A percentile compares a stretch with the other conserved stretches of the same genome.
These are phyloP conservation scores for Petrolisthes cinctipes DNA, from an alignment of 2,888 invertebrate genomes.

Conservation along the genomic window DNA sequence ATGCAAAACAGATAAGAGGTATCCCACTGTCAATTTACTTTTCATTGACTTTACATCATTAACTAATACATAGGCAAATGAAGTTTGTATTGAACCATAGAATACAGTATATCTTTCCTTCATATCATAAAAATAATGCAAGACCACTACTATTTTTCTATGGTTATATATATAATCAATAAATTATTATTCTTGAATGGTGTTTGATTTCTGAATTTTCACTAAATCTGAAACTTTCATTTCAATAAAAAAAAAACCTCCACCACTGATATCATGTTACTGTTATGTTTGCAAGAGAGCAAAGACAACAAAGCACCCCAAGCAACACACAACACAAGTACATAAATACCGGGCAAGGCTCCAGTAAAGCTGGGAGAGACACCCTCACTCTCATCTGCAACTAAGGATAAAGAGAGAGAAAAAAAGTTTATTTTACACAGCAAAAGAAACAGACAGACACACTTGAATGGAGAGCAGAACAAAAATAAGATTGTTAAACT, in stretches of 20 bases:
- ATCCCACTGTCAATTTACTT: too few species aligned
- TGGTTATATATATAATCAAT: too few species aligned
- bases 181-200: too few species aligned
- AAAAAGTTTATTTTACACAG: constrained; percentile 42
- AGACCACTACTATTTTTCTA: too few species aligned
- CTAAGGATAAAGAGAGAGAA: constrained; percentile 45
- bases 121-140: too few species aligned
- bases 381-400: constrained; percentile 56
- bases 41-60: too few species aligned
- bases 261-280: neutral
- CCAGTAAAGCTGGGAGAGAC: constrained; percentile 52
- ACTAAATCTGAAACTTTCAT: neutral
- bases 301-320: constrained; percentile 38
- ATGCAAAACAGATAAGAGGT: too few species aligned
- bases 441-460: constrained; percentile 15
- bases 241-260: neutral
- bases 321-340: constrained; percentile 58
- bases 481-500: neutral
- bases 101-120: too few species aligned
- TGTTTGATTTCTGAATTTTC: neutral
- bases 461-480: neutral
- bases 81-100: too few species aligned
- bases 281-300: neutral
- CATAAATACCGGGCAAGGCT: constrained; percentile 59
- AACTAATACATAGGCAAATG: too few species aligned